Evolutionary conservation across 2,113 vertebrate species (phyloP).

Genomic region (Polypterus bichir): DNA sequence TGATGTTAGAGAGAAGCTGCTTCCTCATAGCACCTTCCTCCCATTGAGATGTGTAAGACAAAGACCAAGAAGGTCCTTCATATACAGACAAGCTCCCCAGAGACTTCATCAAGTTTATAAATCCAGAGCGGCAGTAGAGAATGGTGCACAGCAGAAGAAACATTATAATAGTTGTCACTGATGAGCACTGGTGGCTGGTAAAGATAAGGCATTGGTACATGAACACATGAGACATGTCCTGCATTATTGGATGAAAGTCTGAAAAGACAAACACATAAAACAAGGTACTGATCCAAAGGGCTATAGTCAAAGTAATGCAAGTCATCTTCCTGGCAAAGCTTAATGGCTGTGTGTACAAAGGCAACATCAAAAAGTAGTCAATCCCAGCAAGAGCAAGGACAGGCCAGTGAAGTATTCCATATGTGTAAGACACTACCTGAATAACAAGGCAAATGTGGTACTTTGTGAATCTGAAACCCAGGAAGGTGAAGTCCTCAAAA

Average conservation of each 20-base stretch:
- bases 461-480: constrained; percentile 47
- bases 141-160: constrained; percentile 26
- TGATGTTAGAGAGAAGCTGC: constrained; percentile 36
- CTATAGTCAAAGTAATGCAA: constrained; percentile 23
- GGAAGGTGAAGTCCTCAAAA: constrained; percentile 38
- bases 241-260: constrained; percentile 19
- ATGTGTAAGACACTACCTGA: constrained; percentile 52
- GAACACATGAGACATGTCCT: constrained; percentile 11
- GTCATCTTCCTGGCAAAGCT: constrained; percentile 22
- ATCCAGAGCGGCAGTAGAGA: constrained; percentile 32
- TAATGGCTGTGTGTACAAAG: constrained; percentile 17
- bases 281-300: constrained; percentile 44
- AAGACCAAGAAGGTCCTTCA: constrained; percentile 31
- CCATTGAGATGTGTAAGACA: constrained; percentile 24
- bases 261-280: constrained; percentile 42
- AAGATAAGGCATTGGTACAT: constrained; percentile 40
- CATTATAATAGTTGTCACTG: constrained; percentile 37
- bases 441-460: constrained; percentile 65
- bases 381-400: constrained; percentile 40
- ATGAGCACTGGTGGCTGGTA: constrained; percentile 42
- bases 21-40: constrained; percentile 10
- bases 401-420: constrained; percentile 46
- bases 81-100: constrained; percentile 30
- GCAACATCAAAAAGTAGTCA: constrained; percentile 48
- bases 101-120: constrained; percentile 30